Evolutionary conservation across 2,888 invertebrate species (phyloP).

Genomic region (Netelia inedita): DNA sequence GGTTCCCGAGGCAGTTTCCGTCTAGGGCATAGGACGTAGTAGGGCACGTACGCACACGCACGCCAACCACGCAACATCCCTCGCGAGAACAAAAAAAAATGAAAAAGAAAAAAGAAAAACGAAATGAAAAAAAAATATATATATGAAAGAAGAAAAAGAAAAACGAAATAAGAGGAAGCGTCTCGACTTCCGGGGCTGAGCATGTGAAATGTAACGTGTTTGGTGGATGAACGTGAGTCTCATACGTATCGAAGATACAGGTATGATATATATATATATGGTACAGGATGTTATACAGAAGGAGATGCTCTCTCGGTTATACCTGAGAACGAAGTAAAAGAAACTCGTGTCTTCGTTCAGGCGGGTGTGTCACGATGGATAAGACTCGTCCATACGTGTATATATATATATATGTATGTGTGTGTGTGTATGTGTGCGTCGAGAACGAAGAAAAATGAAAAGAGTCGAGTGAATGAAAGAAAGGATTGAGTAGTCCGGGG

Average conservation of each 20-base stretch:
- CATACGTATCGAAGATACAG: slow-evolving; percentile 60
- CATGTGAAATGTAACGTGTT: slow-evolving; percentile 69
- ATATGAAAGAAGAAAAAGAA: slow-evolving; percentile 1
- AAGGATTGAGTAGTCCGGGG: slow-evolving; percentile 83
- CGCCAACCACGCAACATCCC: slow-evolving; percentile 46
- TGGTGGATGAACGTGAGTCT: slow-evolving; percentile 64
- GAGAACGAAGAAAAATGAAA: slow-evolving; percentile 79
- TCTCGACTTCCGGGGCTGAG: slow-evolving; percentile 68
- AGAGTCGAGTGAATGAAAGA: slow-evolving; percentile 81
- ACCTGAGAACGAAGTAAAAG: slow-evolving; percentile 61
- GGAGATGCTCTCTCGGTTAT: slow-evolving; percentile 56
- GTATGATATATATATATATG: slow-evolving; percentile 20
- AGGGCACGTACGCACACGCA: slow-evolving; percentile 35
- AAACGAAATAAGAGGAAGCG: slow-evolving; percentile 55
- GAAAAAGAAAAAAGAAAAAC: slow-evolving; percentile 15
- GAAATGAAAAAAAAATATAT: slow-evolving; percentile 40
- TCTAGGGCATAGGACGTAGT: slow-evolving; percentile 16
- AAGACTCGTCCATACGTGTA: slow-evolving; percentile 37
- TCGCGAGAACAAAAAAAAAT: neutral
- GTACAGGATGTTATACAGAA: slow-evolving; percentile 2
- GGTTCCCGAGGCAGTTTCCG: slow-evolving; percentile 23
- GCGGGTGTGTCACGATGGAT: slow-evolving; percentile 67
- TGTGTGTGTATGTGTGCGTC: slow-evolving; percentile 49
- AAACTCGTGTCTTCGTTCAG: slow-evolving; percentile 54
- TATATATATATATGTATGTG: slow-evolving; percentile 21